A percentile compares a stretch with the other conserved stretches of the same genome.
Evolutionary conservation across 2,888 invertebrate species (phyloP).

Genomic region (Conus canariensis): DNA sequence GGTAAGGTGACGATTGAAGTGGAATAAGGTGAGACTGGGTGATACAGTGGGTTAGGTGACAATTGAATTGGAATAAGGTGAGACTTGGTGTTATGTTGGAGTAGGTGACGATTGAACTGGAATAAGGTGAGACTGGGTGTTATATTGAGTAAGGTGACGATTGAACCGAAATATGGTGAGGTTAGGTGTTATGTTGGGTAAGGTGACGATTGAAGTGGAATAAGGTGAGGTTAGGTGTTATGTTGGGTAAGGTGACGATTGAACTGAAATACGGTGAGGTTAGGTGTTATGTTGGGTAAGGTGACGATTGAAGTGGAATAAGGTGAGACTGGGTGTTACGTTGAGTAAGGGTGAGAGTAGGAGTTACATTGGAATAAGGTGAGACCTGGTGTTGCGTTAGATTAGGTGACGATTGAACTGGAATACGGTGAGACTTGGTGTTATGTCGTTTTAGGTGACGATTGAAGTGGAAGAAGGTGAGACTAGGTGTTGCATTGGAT

Average conservation of each 20-base stretch:
- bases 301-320: constrained; percentile 94
- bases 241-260: background rate
- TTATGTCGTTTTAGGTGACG: background rate
- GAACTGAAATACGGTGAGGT: background rate
- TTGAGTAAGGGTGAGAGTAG: background rate
- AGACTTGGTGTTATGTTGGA: background rate
- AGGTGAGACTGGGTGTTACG: constrained; percentile 79
- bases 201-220: constrained; percentile 91
- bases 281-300: background rate
- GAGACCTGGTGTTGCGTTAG: background rate
- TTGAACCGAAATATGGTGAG: background rate
- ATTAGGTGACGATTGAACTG: constrained; percentile 88
- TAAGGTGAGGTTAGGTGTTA: constrained; percentile 81
- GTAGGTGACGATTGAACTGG: background rate
- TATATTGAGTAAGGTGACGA: background rate
- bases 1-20: constrained; percentile 86
- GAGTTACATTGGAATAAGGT: background rate
- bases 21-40: constrained; percentile 87
- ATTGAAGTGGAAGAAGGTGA: constrained; percentile 9
- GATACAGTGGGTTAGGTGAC: constrained; percentile 81
- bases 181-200: background rate
- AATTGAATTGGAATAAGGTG: constrained; percentile 94
- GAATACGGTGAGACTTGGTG: constrained; percentile 85
- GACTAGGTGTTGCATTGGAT: background rate
- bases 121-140: constrained; percentile 7